These are phyloP conservation scores for Drosophila virilis DNA, from an alignment of 1,140 invertebrate species.

Conservation along the genomic window DNA sequence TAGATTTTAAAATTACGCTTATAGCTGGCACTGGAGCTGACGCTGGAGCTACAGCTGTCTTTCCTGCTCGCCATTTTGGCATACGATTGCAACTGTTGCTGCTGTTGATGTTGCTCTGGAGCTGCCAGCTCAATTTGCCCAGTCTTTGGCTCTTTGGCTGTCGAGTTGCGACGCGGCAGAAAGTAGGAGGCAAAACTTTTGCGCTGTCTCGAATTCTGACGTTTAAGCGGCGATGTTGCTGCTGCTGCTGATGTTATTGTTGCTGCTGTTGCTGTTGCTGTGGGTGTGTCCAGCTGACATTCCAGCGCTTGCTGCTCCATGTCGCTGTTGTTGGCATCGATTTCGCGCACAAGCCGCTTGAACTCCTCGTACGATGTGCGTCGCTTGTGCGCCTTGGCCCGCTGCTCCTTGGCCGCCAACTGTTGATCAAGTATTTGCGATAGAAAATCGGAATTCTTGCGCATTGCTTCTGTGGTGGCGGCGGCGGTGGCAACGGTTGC, in stretches of 20 bases:
- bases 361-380: constrained; percentile 84
- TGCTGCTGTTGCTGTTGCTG: not conserved
- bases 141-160: constrained; percentile 61
- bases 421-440: constrained; percentile 83
- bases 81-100: constrained; percentile 50
- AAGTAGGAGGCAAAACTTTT: constrained; percentile 80
- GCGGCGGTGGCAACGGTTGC: constrained; percentile 22
- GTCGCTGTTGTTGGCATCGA: constrained; percentile 47
- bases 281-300: constrained; percentile 40
- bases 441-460: constrained; percentile 84
- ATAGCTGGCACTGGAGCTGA: constrained; percentile 47
- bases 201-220: constrained; percentile 79
- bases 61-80: constrained; percentile 24
- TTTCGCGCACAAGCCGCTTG: constrained; percentile 79
- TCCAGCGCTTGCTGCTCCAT: constrained; percentile 32
- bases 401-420: constrained; percentile 74
- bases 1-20: constrained; percentile 81
- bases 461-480: constrained; percentile 74
- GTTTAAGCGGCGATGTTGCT: constrained; percentile 61
- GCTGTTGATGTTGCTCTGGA: constrained; percentile 12
- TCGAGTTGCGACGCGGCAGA: constrained; percentile 67
- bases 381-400: constrained; percentile 79
- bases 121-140: constrained; percentile 36
- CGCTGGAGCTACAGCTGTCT: constrained; percentile 25
- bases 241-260: constrained; percentile 2